Conservation (phyloP, 2,888 invertebrate genomes). For the Hesperia comma region DNA sequence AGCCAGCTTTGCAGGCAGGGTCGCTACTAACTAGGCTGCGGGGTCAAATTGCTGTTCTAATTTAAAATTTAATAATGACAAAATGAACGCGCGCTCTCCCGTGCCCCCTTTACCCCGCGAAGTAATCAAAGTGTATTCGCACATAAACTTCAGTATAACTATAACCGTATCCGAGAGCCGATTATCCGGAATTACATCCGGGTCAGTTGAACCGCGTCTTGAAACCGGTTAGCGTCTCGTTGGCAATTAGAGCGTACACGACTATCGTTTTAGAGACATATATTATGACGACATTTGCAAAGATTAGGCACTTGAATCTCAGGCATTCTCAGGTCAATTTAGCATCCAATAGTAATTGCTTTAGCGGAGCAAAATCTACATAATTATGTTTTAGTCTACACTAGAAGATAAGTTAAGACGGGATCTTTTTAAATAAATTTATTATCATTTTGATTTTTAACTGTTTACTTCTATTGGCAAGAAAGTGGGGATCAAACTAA, state of each 20-base stretch:
- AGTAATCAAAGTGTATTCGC: not conserved
- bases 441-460: too few species aligned
- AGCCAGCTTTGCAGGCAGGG: too few species aligned
- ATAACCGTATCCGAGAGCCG: not conserved
- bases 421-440: too few species aligned
- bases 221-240: not conserved
- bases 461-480: too few species aligned
- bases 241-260: conserved; percentile 2
- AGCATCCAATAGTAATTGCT: too few species aligned
- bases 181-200: conserved; percentile 20
- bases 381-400: too few species aligned
- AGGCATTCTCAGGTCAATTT: too few species aligned
- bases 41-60: too few species aligned
- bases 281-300: conserved; percentile 4
- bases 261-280: not conserved
- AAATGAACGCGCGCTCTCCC: not conserved
- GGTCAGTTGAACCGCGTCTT: conserved; percentile 11
- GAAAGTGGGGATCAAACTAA: too few species aligned
- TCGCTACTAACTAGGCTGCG: too few species aligned
- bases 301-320: not conserved
- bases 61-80: not conserved
- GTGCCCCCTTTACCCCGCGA: not conserved
- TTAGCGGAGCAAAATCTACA: too few species aligned
- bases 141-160: conserved; percentile 3
- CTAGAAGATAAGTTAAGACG: too few species aligned